Conservation (phyloP, 1,140 invertebrate genomes). For the Nasonia giraulti region DNA sequence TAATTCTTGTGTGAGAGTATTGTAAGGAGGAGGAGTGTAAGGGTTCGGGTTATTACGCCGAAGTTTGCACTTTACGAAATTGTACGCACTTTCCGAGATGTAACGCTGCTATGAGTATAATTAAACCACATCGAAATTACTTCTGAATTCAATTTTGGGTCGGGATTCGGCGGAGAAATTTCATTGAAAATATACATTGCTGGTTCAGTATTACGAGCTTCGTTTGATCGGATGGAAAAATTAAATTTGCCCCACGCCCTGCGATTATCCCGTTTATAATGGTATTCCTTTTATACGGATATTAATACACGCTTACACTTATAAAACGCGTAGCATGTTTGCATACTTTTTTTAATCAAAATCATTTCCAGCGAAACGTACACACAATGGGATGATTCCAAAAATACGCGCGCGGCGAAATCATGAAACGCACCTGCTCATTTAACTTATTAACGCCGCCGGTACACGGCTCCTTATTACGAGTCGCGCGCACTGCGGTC, state of each 20-base stretch:
- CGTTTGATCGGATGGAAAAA: slow-evolving; percentile 7
- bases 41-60: background rate
- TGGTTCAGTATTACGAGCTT: no score
- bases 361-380: background rate
- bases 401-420: background rate
- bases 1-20: no score
- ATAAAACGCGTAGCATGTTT: background rate
- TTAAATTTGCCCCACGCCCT: background rate
- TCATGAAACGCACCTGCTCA: background rate
- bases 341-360: background rate
- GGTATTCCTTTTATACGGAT: background rate
- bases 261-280: background rate
- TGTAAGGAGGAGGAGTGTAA: no score
- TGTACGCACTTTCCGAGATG: slow-evolving; percentile 19
- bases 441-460: background rate
- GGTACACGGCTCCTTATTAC: background rate
- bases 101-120: slow-evolving; percentile 4
- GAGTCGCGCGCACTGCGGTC: no score
- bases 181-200: no score
- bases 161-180: no score
- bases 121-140: slow-evolving; percentile 39
- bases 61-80: slow-evolving; percentile 41
- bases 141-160: no score
- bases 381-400: background rate
- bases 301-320: no score